Evolutionary conservation across 2,888 invertebrate genomes (phyloP), one percentile per base, ranked within the genome.

Genomic region (Idaea biselata): DNA sequence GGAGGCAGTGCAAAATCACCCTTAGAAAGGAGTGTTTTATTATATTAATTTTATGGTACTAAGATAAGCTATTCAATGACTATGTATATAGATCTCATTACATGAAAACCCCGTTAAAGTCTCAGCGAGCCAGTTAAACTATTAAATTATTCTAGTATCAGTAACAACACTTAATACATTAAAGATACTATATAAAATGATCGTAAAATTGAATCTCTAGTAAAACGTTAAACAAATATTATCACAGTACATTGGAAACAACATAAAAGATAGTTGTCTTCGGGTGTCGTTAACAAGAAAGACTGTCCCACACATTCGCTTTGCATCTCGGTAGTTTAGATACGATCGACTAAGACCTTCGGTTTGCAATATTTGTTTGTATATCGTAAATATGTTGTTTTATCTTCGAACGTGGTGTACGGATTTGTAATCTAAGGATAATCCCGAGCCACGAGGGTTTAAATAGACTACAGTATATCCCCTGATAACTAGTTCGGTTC

Each of bases 271-370:
- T 81, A 78, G 77, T 81, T 83, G 83, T 83, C 76, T 73, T 74
- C 67, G 63, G 58, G 60, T 72, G 76, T 78, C 82, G 82, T 84
- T 84, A 84, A 84, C 85, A 82, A 83, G 84, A 83, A 84, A 82
- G 82, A 76, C 82, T 81, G 80, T 81, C 83, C 81, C 80, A 83
- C 84, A 83, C 83, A 81, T 76, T 82, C 75, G 74, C 78, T 77
- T 76, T 79, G 80, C 82, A 80, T 80, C 25, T 25, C 78, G 76
- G 74, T 80, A 79, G 81, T 85, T 83, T 76, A 84, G 83, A 83
- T 82, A 84, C 76, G 72, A 80, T 79, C 74, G 73, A 78, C 80
- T 80, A 81, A 84, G 83, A 81, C 80, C 79, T 77, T 69, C 76
- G 74, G 79, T 83, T 82, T 77, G 80, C 78, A 78, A 77, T 78